Base-by-base conservation (phyloP, 2,888 invertebrate species). In the Pammene fasciana region DNA sequence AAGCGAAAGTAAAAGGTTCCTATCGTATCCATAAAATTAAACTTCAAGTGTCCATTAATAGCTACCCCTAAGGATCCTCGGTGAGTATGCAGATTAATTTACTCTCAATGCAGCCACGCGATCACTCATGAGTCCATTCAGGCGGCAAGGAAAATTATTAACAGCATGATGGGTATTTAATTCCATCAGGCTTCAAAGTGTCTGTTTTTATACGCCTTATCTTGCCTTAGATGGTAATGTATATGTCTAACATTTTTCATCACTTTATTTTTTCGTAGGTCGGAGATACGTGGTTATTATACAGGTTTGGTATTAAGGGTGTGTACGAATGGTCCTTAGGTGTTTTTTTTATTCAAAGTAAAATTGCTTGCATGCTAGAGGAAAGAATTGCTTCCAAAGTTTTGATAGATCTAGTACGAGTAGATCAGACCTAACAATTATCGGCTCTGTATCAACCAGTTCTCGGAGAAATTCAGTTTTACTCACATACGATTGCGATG, bases 1-100 rank as follows among this genome's bases (percentile, higher is more conserved):
- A 50, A 18, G 50, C 50, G 16, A 50, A 50, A 11, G 16, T 18
- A 50, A 48, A 16, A 48, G 26, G 18, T 50, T 18, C 50, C 5
- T 50, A 18, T 43, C 6, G 0, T 38, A 38, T 38, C 2, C 38
- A 18, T 48, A 48, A 48, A 16, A 48, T 48, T 9, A 16, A 16
- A 62, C 61, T 38, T 26, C 8, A 7, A 18, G 16, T 52, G 18
- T 13, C 38, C 18, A 52, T 45, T 59, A 26, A 59, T 45, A 59
- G 43, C 26, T 18, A 59, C 61, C 62, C 38, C 16, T 13, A 48
- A 48, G 61, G 48, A 45, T 59, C 38, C 48, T 16, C 5, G 26
- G 26, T 62, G 38, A 62, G 62, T 62, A 62, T 41, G 62, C 38
- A 62, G 41, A 62, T 62, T 62, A 62, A 62, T 52, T 62, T 62